phyloP scores from a whole-genome alignment of 2,113 vertebrate species.

The Tetrao urogallus region DNA sequence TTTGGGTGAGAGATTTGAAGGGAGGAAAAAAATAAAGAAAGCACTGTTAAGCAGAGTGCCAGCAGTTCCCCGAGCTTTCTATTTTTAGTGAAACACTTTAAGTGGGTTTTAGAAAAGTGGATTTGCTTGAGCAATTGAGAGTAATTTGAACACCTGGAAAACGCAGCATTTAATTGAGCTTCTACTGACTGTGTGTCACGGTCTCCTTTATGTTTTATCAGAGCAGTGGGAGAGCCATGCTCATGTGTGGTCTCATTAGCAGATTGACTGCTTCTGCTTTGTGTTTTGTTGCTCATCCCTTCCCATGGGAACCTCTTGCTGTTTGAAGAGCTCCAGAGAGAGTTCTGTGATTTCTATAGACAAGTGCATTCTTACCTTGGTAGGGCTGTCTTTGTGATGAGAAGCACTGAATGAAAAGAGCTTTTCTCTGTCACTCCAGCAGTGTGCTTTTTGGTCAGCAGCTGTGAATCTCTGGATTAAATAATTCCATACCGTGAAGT shows the following conservation, averaged over 20 bases:
- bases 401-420: not conserved
- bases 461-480: not conserved
- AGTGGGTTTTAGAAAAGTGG: not conserved
- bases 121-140: not conserved
- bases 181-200: not conserved
- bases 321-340: not conserved
- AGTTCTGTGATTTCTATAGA: not conserved
- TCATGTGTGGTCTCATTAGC: constrained; percentile 55
- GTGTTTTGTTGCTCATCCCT: not conserved
- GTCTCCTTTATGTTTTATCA: not conserved
- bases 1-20: not conserved
- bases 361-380: not conserved
- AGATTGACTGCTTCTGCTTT: not conserved
- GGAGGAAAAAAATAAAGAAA: not conserved
- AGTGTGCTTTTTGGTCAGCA: not conserved
- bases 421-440: not conserved
- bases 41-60: not conserved
- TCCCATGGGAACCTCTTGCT: constrained; percentile 39
- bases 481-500: not conserved
- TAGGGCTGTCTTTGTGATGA: not conserved
- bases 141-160: constrained; percentile 31
- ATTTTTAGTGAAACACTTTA: not conserved
- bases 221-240: not conserved
- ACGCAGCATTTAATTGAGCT: not conserved
- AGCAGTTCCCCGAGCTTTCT: not conserved